Conservation (phyloP, 1,140 invertebrate genomes). For the Penaeus chinensis region DNA sequence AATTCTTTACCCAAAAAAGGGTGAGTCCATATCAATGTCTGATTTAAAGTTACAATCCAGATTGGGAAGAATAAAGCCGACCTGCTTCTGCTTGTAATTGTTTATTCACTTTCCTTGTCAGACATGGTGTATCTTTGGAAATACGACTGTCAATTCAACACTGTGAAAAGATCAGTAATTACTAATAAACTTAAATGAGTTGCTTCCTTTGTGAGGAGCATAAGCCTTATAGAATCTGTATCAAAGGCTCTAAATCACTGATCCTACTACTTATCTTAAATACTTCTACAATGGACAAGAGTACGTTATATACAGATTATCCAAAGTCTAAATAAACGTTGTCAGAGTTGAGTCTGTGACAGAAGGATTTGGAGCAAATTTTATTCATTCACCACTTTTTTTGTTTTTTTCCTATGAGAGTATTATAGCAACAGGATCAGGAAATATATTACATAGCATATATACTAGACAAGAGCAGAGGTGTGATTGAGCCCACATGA, state of each 20-base stretch:
- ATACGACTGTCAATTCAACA: slow-evolving; percentile 44
- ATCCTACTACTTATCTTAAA: slow-evolving; percentile 46
- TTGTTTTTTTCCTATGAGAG: slow-evolving; percentile 36
- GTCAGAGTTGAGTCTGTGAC: slow-evolving; percentile 32
- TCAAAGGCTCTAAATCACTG: slow-evolving; percentile 30
- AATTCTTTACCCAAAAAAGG: too few species aligned
- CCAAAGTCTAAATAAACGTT: slow-evolving; percentile 49
- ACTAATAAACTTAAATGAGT: slow-evolving; percentile 7
- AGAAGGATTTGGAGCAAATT: slow-evolving; percentile 47
- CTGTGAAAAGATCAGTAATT: slow-evolving; percentile 52
- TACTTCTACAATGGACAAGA: slow-evolving; percentile 59
- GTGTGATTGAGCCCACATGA: slow-evolving; percentile 31
- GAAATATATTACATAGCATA: slow-evolving; percentile 58
- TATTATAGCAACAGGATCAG: slow-evolving; percentile 55
- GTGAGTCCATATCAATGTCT: too few species aligned
- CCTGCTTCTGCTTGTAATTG: slow-evolving; percentile 36
- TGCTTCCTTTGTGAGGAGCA: not conserved
- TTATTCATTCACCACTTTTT: slow-evolving; percentile 7
- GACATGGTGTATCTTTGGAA: slow-evolving; percentile 39
- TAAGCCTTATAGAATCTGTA: slow-evolving; percentile 22
- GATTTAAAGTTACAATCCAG: too few species aligned
- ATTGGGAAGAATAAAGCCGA: not conserved
- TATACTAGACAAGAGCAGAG: slow-evolving; percentile 50
- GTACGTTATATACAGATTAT: slow-evolving; percentile 58
- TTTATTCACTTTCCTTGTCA: slow-evolving; percentile 37